These are phyloP conservation scores for Drosophila paulistorum DNA, from an alignment of 1,140 invertebrate genomes.

Conservation along the genomic window DNA sequence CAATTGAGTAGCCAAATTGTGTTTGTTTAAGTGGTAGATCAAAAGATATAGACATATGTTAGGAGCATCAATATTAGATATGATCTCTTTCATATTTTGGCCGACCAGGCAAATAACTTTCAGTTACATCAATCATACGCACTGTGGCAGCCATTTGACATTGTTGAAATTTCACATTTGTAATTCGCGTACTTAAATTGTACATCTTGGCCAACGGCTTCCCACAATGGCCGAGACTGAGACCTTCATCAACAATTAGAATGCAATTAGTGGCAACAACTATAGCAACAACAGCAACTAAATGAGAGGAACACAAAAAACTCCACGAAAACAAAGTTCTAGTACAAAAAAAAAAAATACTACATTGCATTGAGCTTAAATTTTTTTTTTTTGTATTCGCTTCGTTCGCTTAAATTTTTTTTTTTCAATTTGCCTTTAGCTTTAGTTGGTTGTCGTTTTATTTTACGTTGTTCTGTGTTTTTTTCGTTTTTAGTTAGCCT, in stretches of 20 bases:
- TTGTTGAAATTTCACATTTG: slow-evolving; percentile 5
- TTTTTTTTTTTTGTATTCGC: slow-evolving; percentile 36
- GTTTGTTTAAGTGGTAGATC: neutral
- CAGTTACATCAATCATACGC: slow-evolving; percentile 10
- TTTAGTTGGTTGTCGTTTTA: slow-evolving; percentile 20
- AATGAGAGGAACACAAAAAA: slow-evolving; percentile 27
- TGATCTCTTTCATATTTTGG: too few relatives aligned
- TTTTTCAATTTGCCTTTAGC: slow-evolving; percentile 12
- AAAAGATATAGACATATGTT: neutral
- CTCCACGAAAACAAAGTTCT: slow-evolving; percentile 51
- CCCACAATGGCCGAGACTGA: slow-evolving; percentile 72
- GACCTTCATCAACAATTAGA: slow-evolving; percentile 74
- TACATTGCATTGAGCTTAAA: slow-evolving; percentile 55
- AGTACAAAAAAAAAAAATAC: slow-evolving; percentile 20
- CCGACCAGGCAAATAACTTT: neutral
- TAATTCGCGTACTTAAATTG: neutral
- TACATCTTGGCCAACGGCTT: slow-evolving; percentile 71
- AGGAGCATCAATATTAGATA: too few relatives aligned
- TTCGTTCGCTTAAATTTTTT: slow-evolving; percentile 26
- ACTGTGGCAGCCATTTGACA: neutral
- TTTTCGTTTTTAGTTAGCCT: slow-evolving; percentile 5
- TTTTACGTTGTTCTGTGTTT: slow-evolving; percentile 29
- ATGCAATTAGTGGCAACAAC: slow-evolving; percentile 73
- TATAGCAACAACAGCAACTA: slow-evolving; percentile 29
- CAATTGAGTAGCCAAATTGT: neutral